phyloP scores from a whole-genome alignment of 2,797 vertebrate genomes.

The Diplodus sargus region DNA sequence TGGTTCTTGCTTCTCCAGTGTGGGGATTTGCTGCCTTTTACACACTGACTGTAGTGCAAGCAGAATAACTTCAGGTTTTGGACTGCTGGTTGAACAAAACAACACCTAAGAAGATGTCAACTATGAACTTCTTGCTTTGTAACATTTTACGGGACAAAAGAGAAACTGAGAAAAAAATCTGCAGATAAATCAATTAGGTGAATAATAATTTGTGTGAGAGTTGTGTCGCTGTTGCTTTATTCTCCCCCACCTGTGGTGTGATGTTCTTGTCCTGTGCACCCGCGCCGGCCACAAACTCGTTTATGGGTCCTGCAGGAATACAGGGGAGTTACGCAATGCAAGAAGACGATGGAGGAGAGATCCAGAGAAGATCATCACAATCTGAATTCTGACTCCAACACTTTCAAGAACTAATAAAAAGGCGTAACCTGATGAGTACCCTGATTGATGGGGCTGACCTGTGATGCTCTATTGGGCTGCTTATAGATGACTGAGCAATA shows the following conservation, averaged over 20 bases:
- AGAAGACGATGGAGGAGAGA: background rate
- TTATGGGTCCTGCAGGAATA: constrained; percentile 61
- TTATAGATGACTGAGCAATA: background rate
- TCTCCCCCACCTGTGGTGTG: constrained; percentile 67
- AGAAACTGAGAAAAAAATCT: too few species aligned
- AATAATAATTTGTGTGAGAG: too few species aligned
- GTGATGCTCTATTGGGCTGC: background rate
- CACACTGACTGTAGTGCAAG: background rate
- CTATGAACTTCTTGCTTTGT: background rate
- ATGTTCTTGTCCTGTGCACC: constrained; percentile 46
- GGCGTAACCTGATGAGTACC: background rate
- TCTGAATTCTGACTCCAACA: background rate
- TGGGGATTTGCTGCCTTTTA: background rate
- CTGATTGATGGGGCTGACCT: background rate
- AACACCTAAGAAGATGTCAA: background rate
- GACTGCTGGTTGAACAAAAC: background rate
- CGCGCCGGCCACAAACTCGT: constrained; percentile 52
- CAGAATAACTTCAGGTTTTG: background rate
- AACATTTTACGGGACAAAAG: background rate
- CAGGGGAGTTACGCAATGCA: background rate
- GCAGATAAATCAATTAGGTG: too few species aligned
- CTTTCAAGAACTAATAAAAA: background rate
- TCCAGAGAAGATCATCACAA: background rate
- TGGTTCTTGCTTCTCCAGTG: background rate
- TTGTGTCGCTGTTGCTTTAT: background rate